Evolutionary conservation across 2,888 invertebrate genomes (phyloP).

Genomic region (Tetragonisca angustula): DNA sequence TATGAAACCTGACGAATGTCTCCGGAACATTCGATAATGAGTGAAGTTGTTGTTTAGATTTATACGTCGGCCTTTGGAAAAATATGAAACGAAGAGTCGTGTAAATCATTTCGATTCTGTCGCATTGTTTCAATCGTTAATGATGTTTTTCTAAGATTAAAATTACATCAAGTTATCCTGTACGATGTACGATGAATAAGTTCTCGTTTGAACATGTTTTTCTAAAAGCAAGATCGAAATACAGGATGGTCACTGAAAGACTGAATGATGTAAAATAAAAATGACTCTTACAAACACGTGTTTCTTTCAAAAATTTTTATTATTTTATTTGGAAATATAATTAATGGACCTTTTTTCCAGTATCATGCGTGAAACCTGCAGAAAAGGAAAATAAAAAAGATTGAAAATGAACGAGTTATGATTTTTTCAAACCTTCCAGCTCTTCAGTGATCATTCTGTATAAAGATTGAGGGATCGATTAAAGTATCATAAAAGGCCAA

Average conservation of each 20-base stretch:
- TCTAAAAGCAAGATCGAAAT: background rate
- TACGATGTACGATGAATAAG: background rate
- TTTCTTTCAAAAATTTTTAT: too few relatives aligned
- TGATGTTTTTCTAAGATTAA: background rate
- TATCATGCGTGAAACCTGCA: too few relatives aligned
- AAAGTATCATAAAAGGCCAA: too few relatives aligned
- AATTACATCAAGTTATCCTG: background rate
- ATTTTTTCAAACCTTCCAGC: too few relatives aligned
- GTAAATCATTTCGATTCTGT: background rate
- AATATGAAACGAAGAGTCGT: background rate
- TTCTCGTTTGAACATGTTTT: background rate
- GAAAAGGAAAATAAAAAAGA: too few relatives aligned
- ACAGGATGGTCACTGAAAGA: background rate
- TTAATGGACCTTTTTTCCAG: too few relatives aligned
- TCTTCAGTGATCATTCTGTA: too few relatives aligned
- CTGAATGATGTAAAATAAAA: too few relatives aligned
- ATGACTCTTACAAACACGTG: too few relatives aligned
- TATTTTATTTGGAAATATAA: too few relatives aligned
- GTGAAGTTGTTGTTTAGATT: background rate
- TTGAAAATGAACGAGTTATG: too few relatives aligned
- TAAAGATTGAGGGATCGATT: too few relatives aligned
- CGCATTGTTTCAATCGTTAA: background rate
- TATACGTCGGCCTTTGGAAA: background rate
- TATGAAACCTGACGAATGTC: background rate
- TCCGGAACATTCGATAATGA: background rate